Evolutionary conservation across 2,888 invertebrate species (phyloP).

Genomic region (Geotrupes spiniger): DNA sequence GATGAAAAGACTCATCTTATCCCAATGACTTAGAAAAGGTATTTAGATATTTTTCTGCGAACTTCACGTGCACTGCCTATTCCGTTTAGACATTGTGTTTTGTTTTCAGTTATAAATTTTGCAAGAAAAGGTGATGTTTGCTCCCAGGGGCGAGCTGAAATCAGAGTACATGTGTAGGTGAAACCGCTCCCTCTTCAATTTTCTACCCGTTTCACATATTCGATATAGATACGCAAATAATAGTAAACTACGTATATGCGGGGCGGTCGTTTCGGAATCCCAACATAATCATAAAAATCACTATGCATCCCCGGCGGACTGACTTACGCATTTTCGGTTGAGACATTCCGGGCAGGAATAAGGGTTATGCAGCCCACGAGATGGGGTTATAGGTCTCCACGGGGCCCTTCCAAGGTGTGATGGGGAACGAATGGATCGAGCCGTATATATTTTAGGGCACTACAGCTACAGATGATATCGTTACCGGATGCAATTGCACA

Average conservation of each 20-base stretch:
- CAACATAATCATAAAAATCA: slow-evolving; percentile 53
- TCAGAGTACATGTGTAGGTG: slow-evolving; percentile 31
- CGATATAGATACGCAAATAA: slow-evolving; percentile 33
- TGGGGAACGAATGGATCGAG: slow-evolving; percentile 38
- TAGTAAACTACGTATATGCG: slow-evolving; percentile 30
- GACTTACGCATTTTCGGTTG: slow-evolving; percentile 35
- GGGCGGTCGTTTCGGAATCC: slow-evolving; percentile 35
- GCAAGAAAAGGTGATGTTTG: slow-evolving; percentile 34
- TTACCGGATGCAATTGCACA: background rate
- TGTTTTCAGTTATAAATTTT: slow-evolving; percentile 1
- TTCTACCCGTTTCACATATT: slow-evolving; percentile 30
- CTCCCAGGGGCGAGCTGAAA: slow-evolving; percentile 36
- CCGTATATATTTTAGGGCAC: slow-evolving; percentile 2
- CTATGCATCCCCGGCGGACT: slow-evolving; percentile 46
- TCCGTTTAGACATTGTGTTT: no score
- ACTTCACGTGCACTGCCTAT: no score
- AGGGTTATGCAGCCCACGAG: slow-evolving; percentile 54
- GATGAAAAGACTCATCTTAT: no score
- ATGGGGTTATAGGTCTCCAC: slow-evolving; percentile 60
- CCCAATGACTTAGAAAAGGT: no score
- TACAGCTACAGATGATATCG: slow-evolving; percentile 1
- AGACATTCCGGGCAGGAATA: slow-evolving; percentile 35
- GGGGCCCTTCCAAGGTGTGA: slow-evolving; percentile 50
- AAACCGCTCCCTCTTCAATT: slow-evolving; percentile 30
- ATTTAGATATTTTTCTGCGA: no score